Conservation (phyloP, 2,797 vertebrate genomes). For the Anolis apletophallus region DNA sequence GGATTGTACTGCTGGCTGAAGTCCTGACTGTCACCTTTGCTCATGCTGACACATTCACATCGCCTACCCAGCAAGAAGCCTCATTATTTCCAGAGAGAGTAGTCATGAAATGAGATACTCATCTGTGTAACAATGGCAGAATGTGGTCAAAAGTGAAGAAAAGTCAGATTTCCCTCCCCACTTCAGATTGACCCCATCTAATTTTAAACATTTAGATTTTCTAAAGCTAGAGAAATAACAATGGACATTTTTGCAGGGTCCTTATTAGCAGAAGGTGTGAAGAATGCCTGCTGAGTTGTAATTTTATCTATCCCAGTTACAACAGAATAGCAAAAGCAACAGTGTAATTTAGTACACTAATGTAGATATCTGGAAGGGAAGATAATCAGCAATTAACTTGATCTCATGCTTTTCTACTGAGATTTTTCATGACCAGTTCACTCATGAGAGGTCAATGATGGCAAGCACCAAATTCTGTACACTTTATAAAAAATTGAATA, state of each 20-base stretch:
- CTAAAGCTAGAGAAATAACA: neutral
- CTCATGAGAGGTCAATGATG: too few species aligned
- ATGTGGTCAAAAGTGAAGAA: constrained; percentile 2
- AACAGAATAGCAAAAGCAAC: neutral
- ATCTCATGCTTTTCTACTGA: neutral
- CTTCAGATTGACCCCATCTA: constrained; percentile 1
- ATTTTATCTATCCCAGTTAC: neutral
- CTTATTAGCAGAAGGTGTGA: neutral
- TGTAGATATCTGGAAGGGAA: neutral
- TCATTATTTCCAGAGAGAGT: constrained; percentile 31
- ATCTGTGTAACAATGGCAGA: constrained; percentile 15
- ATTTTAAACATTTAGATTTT: constrained; percentile 15
- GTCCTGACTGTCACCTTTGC: constrained; percentile 25
- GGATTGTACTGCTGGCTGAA: constrained; percentile 20
- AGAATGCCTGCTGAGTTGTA: neutral
- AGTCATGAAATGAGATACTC: constrained; percentile 14
- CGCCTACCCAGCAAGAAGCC: constrained; percentile 16
- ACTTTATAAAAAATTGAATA: neutral
- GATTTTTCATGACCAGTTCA: neutral
- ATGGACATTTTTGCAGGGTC: neutral
- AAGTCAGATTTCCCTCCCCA: neutral
- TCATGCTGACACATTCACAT: constrained; percentile 36
- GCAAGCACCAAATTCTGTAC: neutral
- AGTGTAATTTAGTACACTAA: neutral
- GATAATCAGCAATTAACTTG: neutral